A percentile compares a stretch with the other conserved stretches of the same genome.
These are phyloP conservation scores for Hedya salicella DNA, from an alignment of 2,888 invertebrate genomes.

Conservation along the genomic window DNA sequence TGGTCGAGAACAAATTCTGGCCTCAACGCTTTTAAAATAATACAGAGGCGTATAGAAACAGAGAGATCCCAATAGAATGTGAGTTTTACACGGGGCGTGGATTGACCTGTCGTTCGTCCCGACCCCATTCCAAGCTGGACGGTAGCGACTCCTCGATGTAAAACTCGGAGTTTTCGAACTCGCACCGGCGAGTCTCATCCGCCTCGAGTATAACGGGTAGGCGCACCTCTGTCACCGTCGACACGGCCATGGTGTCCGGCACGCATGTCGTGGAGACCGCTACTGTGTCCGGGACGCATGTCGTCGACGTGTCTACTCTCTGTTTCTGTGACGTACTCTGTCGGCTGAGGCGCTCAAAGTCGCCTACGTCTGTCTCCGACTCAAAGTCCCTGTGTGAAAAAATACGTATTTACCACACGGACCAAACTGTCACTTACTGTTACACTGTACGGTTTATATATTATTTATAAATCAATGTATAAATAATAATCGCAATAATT, in stretches of 20 bases:
- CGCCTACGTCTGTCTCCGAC: constrained; percentile 92
- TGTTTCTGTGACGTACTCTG: constrained; percentile 83
- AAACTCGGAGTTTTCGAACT: constrained; percentile 93
- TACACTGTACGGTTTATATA: too few relatives aligned
- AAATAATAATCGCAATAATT: too few relatives aligned
- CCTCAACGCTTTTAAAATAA: not conserved
- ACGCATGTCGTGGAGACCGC: constrained; percentile 79
- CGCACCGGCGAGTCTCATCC: constrained; percentile 49
- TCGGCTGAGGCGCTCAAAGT: constrained; percentile 90
- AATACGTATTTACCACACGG: not conserved
- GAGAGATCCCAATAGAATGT: constrained; percentile 51
- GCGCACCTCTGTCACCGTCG: constrained; percentile 86
- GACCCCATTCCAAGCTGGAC: constrained; percentile 91
- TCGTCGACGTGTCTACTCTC: constrained; percentile 70
- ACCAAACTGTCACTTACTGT: not conserved
- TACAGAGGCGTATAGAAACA: not conserved
- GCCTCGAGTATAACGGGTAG: constrained; percentile 64
- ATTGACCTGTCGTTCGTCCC: constrained; percentile 78
- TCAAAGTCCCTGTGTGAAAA: constrained; percentile 87
- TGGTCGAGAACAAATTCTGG: constrained; percentile 16
- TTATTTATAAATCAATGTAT: too few relatives aligned
- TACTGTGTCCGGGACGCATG: constrained; percentile 76
- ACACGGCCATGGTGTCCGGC: constrained; percentile 80
- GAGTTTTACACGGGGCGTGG: constrained; percentile 50
- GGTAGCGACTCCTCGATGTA: constrained; percentile 96